phyloP scores from a whole-genome alignment of 2,113 vertebrate species.

The Oryzias celebensis region DNA sequence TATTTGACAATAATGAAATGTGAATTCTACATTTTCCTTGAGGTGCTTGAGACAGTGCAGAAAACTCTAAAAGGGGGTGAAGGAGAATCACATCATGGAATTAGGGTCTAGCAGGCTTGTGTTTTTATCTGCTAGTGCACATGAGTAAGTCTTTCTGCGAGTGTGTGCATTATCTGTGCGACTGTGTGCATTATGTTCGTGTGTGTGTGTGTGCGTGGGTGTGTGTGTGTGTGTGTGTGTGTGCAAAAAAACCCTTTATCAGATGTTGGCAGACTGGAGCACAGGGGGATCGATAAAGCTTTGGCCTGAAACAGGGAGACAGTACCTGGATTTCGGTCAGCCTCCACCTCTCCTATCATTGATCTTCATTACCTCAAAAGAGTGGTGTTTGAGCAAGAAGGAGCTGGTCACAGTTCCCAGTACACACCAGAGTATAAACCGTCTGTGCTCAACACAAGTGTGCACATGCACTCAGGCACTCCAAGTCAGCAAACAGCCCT shows the following conservation, averaged over 20 bases:
- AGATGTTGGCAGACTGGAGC: conserved; percentile 72
- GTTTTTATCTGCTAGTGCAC: conserved; percentile 52
- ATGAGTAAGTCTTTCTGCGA: conserved; percentile 29
- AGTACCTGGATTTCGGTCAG: conserved; percentile 72
- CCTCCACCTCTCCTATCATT: conserved; percentile 74
- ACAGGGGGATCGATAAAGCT: conserved; percentile 75
- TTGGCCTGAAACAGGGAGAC: conserved; percentile 75
- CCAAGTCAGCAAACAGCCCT: conserved; percentile 14
- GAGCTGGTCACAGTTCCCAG: conserved; percentile 38
- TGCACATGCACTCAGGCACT: neutral
- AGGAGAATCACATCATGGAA: conserved; percentile 51
- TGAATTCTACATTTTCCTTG: conserved; percentile 63
- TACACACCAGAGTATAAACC: conserved; percentile 34
- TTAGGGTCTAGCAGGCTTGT: conserved; percentile 44
- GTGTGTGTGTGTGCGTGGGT: conserved; percentile 25
- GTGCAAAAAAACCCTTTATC: conserved; percentile 65
- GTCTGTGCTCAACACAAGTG: neutral
- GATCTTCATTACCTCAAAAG: conserved; percentile 78
- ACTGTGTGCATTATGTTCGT: too few relatives aligned
- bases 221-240: conserved; percentile 13
- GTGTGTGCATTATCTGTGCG: conserved; percentile 6
- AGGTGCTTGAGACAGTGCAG: conserved; percentile 62
- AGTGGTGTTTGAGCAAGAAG: conserved; percentile 48
- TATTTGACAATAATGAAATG: conserved; percentile 73
- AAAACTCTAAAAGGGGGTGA: conserved; percentile 59